Base-by-base conservation (phyloP, 2,797 vertebrate species). In the Ceryle rudis region DNA sequence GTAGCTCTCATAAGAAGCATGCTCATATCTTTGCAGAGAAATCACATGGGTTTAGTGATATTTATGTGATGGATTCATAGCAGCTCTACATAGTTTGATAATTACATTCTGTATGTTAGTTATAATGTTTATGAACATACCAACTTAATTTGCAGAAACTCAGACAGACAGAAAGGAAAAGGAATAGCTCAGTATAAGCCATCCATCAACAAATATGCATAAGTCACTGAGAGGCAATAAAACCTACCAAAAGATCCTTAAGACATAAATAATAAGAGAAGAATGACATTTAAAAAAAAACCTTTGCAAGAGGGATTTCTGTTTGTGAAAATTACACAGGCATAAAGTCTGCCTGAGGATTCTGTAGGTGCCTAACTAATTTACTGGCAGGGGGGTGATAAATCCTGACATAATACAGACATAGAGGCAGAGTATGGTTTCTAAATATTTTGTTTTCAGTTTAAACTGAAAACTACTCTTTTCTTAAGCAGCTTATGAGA, bases 391-490 rank as follows among this genome's bases (percentile, higher is more conserved):
- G 35, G 35, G 89, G 28, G 21, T 83, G 61, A 81, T 82, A 94
- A 91, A 95, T 64, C 79, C 72, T 74, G 52, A 62, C 39, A 85
- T 78, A 90, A 89, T 64, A 81, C 57, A 91, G 33, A 52, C 52
- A 44, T 12, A 77, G 66, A 69, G 15, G 58, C 71, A 81, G 39
- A 77, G 6, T 49, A 60, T 25, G 87, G 15, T 55, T 94, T 77
- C 81, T 89, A 87, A 95, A 87, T 91, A 73, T 73, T 95, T 96
- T 87, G n/a, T 79, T 93, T 91, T 78, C 52, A 60, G 35, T 82
- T 91, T 85, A 71, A 80, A 80, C 39, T 91, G 75, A 71, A 77
- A 91, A 67, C 18, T 82, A 46, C 37, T 81, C 18, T 74, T 67
- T 81, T 94, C 47, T 55, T 82, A 93, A 94, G 67, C 67, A 67